phyloP scores from a whole-genome alignment of 2,797 vertebrate species.

The Bryconaethiops microstoma region DNA sequence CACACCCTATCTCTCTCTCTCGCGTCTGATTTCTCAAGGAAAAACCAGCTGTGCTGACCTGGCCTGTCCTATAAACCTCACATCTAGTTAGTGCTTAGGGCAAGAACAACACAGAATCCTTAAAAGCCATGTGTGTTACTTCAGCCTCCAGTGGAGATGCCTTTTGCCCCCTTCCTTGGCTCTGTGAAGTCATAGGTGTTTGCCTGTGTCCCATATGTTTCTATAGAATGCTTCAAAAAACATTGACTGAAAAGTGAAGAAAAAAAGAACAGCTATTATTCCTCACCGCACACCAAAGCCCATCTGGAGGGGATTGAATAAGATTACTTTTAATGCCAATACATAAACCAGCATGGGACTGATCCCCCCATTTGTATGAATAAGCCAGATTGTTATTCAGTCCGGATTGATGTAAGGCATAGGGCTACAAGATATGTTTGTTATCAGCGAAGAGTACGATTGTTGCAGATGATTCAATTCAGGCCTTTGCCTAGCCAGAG shows the following conservation, averaged over 20 bases:
- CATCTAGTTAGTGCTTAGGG: slow-evolving; percentile 46
- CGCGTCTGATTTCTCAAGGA: slow-evolving; percentile 27
- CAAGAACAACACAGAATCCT: slow-evolving; percentile 52
- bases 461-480: slow-evolving; percentile 30
- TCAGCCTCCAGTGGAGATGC: slow-evolving; percentile 39
- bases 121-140: slow-evolving; percentile 46
- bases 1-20: slow-evolving; percentile 1
- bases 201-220: slow-evolving; percentile 56
- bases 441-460: slow-evolving; percentile 52
- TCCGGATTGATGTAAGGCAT: slow-evolving; percentile 53
- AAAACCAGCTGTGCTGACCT: slow-evolving; percentile 39
- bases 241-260: slow-evolving; percentile 47
- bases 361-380: slow-evolving; percentile 68
- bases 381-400: slow-evolving; percentile 62
- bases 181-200: slow-evolving; percentile 52
- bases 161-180: slow-evolving; percentile 25
- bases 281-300: slow-evolving; percentile 49
- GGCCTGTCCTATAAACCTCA: slow-evolving; percentile 40
- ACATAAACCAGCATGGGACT: slow-evolving; percentile 67
- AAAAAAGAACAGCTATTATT: slow-evolving; percentile 48
- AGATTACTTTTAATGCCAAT: slow-evolving; percentile 61
- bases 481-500: slow-evolving; percentile 4
- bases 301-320: slow-evolving; percentile 71
- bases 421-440: slow-evolving; percentile 54
- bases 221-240: slow-evolving; percentile 48